phyloP scores from a whole-genome alignment of 1,140 invertebrate genomes.

The Linepithema humile region DNA sequence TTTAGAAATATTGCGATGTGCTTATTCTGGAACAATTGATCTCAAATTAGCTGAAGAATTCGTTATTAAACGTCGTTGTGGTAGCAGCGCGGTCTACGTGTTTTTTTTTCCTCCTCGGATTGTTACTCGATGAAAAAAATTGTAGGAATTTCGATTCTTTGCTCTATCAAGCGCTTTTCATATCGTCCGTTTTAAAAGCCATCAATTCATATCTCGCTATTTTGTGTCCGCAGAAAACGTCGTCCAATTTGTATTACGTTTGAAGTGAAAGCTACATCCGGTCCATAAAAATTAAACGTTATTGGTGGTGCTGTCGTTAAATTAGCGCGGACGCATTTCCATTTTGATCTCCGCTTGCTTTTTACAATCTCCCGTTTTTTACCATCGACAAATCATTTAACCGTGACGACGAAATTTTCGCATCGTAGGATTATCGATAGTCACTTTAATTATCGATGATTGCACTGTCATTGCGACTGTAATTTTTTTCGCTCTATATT shows the following conservation, averaged over 20 bases:
- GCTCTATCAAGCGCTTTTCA: neutral
- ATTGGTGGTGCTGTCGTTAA: neutral
- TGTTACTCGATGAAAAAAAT: neutral
- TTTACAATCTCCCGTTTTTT: slow-evolving; percentile 7
- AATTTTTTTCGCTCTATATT: neutral
- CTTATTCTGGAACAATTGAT: neutral
- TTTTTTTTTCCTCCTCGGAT: neutral
- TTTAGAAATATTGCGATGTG: neutral
- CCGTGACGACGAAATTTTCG: neutral
- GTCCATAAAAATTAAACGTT: slow-evolving; percentile 33
- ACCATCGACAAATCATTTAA: slow-evolving; percentile 37
- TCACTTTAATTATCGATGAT: neutral
- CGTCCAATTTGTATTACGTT: slow-evolving; percentile 29
- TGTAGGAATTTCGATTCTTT: neutral
- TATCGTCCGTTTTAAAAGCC: neutral
- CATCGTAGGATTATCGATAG: neutral
- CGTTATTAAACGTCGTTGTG: neutral
- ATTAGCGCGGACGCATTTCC: slow-evolving; percentile 1
- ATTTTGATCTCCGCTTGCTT: neutral
- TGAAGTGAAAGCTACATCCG: neutral
- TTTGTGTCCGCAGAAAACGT: neutral
- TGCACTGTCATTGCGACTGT: neutral
- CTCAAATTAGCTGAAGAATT: neutral
- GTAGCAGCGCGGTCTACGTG: neutral
- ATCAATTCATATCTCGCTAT: slow-evolving; percentile 11